Evolutionary conservation across 1,140 invertebrate genomes (phyloP).

Genomic region (Chrysomallon squamiferum): DNA sequence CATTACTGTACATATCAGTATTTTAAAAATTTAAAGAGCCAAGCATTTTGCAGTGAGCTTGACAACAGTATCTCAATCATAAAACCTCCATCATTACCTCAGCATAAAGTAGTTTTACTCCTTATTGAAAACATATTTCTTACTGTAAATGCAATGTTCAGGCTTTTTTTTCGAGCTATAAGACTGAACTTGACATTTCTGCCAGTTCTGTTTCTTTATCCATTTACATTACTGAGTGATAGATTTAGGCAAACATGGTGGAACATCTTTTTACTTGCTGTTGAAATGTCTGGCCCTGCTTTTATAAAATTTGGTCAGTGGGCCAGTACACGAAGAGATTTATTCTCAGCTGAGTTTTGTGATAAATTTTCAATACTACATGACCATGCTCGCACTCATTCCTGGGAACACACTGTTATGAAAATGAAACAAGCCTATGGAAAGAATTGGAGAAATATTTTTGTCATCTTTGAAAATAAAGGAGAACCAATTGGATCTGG

Average conservation of each 20-base stretch:
- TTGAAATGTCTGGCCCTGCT: conserved; percentile 65
- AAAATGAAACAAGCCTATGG: conserved; percentile 28
- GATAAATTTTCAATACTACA: conserved; percentile 62
- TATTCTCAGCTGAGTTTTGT: conserved; percentile 65
- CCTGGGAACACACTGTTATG: conserved; percentile 42
- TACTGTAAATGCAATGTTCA: neutral
- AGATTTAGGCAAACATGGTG: conserved; percentile 20
- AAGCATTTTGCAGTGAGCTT: too few relatives aligned
- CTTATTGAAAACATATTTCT: too few relatives aligned
- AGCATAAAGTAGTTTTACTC: too few relatives aligned
- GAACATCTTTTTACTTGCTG: conserved; percentile 16
- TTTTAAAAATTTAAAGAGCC: too few relatives aligned
- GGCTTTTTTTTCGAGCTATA: conserved; percentile 16
- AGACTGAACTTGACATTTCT: conserved; percentile 22
- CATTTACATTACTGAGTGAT: conserved; percentile 20
- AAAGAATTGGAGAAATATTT: conserved; percentile 28
- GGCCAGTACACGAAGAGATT: conserved; percentile 64
- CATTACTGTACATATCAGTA: too few relatives aligned
- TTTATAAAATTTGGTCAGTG: conserved; percentile 69
- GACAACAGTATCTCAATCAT: too few relatives aligned
- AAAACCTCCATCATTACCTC: too few relatives aligned
- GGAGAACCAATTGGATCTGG: conserved; percentile 65
- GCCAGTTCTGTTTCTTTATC: conserved; percentile 29
- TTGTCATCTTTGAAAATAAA: conserved; percentile 48
- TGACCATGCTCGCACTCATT: conserved; percentile 55